A percentile compares a stretch with the other conserved stretches of the same genome.
Conservation (phyloP, 37 sponge, comb jelly and placozoan genomes). For the Axinella damicornis region DNA sequence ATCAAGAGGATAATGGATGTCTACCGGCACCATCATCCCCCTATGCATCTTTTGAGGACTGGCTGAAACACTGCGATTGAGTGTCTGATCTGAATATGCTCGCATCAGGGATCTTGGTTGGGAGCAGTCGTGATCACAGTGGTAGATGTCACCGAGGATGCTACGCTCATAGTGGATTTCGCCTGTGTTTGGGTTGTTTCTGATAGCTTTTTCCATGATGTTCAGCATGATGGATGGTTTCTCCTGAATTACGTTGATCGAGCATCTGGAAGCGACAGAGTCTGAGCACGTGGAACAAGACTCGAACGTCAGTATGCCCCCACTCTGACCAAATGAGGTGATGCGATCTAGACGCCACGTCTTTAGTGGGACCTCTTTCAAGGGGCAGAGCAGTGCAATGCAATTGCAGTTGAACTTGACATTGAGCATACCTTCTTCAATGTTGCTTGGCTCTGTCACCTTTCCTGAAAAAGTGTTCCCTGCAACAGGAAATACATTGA, state of each 20-base stretch:
- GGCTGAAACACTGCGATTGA: slow-evolving; percentile 22
- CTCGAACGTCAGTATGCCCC: slow-evolving; percentile 75
- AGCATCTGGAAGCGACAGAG: slow-evolving; percentile 22
- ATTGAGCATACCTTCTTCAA: slow-evolving; percentile 59
- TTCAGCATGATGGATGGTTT: slow-evolving; percentile 63
- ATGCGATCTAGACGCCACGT: slow-evolving; percentile 67
- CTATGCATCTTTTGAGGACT: slow-evolving; percentile 28
- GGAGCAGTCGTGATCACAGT: slow-evolving; percentile 68
- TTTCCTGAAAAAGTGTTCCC: slow-evolving; percentile 60
- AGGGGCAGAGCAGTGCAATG: slow-evolving; percentile 68
- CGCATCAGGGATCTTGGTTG: slow-evolving; percentile 33
- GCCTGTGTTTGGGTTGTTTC: slow-evolving; percentile 54
- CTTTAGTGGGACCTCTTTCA: slow-evolving; percentile 66
- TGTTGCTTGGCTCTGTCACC: slow-evolving; percentile 45
- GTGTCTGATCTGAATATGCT: slow-evolving; percentile 59
- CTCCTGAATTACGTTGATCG: slow-evolving; percentile 58
- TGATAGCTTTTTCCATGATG: slow-evolving; percentile 68
- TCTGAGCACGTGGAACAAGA: slow-evolving; percentile 61
- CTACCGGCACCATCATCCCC: neutral
- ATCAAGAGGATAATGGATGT: slow-evolving; percentile 10
- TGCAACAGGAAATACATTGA: neutral
- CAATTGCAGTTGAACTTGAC: slow-evolving; percentile 68
- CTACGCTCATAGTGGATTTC: slow-evolving; percentile 73
- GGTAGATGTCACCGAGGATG: slow-evolving; percentile 82
- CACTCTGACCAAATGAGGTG: slow-evolving; percentile 80